Conservation (phyloP, 1,140 invertebrate genomes). For the Hyles euphorbiae region DNA sequence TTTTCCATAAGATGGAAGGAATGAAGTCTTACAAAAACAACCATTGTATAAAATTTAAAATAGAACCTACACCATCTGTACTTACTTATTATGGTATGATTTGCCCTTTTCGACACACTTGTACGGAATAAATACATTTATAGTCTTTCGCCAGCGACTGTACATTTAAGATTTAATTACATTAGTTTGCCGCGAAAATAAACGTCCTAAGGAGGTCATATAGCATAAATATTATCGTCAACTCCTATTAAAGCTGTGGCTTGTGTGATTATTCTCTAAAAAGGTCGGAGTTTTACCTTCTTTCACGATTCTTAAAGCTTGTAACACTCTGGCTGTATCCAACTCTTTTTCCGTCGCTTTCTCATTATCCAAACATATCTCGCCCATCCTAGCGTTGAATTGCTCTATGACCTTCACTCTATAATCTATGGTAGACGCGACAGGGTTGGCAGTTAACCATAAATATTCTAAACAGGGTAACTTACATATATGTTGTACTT, state of each 20-base stretch:
- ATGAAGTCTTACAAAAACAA: too few relatives aligned
- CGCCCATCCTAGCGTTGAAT: slow-evolving; percentile 85
- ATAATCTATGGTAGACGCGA: slow-evolving; percentile 91
- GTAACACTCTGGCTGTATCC: slow-evolving; percentile 92
- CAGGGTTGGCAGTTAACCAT: slow-evolving; percentile 91
- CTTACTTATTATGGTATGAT: too few relatives aligned
- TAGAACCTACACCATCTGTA: too few relatives aligned
- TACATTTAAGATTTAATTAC: too few relatives aligned
- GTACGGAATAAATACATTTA: too few relatives aligned
- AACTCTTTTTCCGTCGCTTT: slow-evolving; percentile 91
- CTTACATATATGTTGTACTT: slow-evolving; percentile 86
- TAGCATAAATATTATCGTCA: slow-evolving; percentile 28
- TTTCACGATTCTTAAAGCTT: slow-evolving; percentile 84
- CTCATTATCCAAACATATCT: slow-evolving; percentile 91
- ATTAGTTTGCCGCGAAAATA: too few relatives aligned
- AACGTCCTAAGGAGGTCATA: too few relatives aligned
- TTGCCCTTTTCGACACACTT: too few relatives aligned
- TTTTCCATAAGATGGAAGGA: too few relatives aligned
- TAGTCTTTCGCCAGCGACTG: too few relatives aligned
- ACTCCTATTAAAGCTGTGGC: slow-evolving; percentile 60
- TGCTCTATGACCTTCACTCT: slow-evolving; percentile 91
- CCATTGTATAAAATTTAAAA: too few relatives aligned
- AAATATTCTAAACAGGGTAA: slow-evolving; percentile 92
- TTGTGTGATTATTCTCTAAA: slow-evolving; percentile 58
- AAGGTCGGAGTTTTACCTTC: slow-evolving; percentile 70